Evolutionary conservation across 2,113 vertebrate genomes (phyloP).

Genomic region (Nothocercus nigrocapillus): DNA sequence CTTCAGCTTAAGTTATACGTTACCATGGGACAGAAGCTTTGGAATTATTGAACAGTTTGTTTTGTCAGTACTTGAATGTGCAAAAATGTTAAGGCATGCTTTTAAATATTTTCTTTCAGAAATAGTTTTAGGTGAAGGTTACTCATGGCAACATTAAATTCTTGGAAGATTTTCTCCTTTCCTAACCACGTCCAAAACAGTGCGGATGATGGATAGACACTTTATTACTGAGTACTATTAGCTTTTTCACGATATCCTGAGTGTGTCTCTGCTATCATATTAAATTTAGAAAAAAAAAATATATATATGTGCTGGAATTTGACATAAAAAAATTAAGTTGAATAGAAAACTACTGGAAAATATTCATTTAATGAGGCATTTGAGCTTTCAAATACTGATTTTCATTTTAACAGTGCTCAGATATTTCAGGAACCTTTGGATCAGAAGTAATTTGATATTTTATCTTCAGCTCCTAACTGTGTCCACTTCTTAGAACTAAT

Average conservation of each 20-base stretch:
- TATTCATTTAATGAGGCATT: neutral
- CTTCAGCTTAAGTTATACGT: neutral
- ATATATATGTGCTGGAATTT: neutral
- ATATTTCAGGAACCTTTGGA: neutral
- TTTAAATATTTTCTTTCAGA: neutral
- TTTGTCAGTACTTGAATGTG: neutral
- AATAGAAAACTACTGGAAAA: slow-evolving; percentile 24
- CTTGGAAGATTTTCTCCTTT: neutral
- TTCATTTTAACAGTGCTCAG: neutral
- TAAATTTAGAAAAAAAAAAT: neutral
- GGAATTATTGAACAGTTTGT: neutral
- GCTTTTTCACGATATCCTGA: neutral
- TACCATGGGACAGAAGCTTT: neutral
- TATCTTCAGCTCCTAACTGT: slow-evolving; percentile 14
- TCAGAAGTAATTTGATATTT: neutral
- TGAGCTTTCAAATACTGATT: neutral
- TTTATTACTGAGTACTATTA: neutral
- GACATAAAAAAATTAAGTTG: slow-evolving; percentile 13
- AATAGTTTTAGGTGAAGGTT: neutral
- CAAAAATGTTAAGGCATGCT: neutral
- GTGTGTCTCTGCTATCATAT: neutral
- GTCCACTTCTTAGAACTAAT: slow-evolving; percentile 17
- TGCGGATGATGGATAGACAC: neutral
- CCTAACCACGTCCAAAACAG: neutral
- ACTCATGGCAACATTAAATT: neutral